phyloP scores from a whole-genome alignment of 2,797 vertebrate species.

The Anguilla pacifica region DNA sequence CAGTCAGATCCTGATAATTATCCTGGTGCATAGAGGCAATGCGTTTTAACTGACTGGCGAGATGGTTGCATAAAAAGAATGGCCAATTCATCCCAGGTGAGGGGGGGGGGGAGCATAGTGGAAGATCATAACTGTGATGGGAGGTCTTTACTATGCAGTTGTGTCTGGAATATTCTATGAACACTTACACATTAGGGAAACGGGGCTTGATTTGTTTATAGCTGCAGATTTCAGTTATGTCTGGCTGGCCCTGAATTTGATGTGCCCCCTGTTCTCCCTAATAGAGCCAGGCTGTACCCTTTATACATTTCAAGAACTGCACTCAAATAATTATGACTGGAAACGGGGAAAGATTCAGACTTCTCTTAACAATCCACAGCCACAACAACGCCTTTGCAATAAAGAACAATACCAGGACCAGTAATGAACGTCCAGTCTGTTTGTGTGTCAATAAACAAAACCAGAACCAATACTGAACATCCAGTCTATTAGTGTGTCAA shows the following conservation, averaged over 20 bases:
- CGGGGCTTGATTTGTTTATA: neutral
- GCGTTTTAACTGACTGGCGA: neutral
- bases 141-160: neutral
- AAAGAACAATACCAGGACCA: neutral
- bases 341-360: neutral
- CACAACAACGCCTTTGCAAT: neutral
- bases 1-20: conserved; percentile 22
- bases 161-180: neutral
- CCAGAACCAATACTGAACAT: neutral
- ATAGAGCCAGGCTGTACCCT: neutral
- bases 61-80: neutral
- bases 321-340: neutral
- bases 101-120: neutral
- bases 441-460: neutral
- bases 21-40: conserved; percentile 21
- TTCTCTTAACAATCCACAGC: neutral
- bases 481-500: neutral
- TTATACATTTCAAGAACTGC: neutral
- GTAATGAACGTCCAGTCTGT: neutral
- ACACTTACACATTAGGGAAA: neutral
- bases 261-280: neutral
- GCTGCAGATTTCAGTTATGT: neutral
- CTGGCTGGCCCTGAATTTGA: neutral
- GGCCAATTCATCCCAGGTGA: neutral
- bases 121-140: conserved; percentile 12